phyloP scores from a whole-genome alignment of 2,797 vertebrate genomes.

The Microhierax caerulescens region DNA sequence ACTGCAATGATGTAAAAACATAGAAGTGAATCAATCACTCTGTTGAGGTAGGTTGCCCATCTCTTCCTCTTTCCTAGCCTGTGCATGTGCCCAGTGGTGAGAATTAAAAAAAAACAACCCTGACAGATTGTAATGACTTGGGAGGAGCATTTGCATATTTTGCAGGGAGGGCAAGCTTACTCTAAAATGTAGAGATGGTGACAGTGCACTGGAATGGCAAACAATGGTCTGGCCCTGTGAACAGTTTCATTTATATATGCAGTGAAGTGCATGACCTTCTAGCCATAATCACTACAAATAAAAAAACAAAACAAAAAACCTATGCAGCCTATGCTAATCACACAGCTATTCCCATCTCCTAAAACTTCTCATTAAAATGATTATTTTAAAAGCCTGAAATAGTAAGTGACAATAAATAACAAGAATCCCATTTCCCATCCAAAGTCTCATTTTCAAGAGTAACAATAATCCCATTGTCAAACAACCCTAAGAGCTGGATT shows the following conservation, averaged over 20 bases:
- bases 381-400: conserved; percentile 2
- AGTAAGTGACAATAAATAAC: conserved; percentile 48
- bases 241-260: neutral
- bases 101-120: neutral
- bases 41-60: neutral
- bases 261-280: neutral
- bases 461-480: conserved; percentile 66
- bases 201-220: neutral
- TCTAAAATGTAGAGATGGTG: neutral
- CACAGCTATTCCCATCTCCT: neutral
- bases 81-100: neutral
- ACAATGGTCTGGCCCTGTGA: neutral
- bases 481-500: conserved; percentile 53
- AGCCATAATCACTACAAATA: neutral
- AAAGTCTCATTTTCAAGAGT: conserved; percentile 39
- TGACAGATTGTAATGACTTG: neutral
- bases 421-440: conserved; percentile 33
- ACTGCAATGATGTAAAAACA: neutral
- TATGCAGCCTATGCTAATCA: neutral
- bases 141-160: neutral
- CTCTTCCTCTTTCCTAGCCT: neutral
- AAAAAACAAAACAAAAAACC: neutral
- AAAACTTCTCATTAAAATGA: conserved; percentile 11
- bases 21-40: neutral
- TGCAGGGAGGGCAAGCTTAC: accelerated